phyloP scores from a whole-genome alignment of 2,888 invertebrate genomes.

The Drosophila nigricruria region DNA sequence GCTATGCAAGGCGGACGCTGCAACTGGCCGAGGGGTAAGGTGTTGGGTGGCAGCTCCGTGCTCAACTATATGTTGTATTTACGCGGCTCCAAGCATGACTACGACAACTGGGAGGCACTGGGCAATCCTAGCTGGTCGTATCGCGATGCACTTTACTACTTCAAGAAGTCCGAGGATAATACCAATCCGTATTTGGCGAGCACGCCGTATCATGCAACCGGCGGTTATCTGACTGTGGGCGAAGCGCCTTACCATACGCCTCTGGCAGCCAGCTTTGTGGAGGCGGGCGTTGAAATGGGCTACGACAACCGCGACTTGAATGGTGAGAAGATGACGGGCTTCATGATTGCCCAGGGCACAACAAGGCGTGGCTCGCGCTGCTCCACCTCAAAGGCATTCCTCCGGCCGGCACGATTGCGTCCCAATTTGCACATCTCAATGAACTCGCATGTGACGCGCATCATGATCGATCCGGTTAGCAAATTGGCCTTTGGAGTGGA shows the following conservation, averaged over 20 bases:
- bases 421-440: slow-evolving; percentile 94
- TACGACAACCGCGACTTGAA: slow-evolving; percentile 95
- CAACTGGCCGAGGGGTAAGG: slow-evolving; percentile 97
- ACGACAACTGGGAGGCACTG: slow-evolving; percentile 94
- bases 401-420: slow-evolving; percentile 92
- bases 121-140: slow-evolving; percentile 96
- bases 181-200: slow-evolving; percentile 92
- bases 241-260: slow-evolving; percentile 96
- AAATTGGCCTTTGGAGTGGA: slow-evolving; percentile 94
- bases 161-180: slow-evolving; percentile 96
- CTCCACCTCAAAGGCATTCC: slow-evolving; percentile 94
- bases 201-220: slow-evolving; percentile 92
- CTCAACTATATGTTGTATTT: slow-evolving; percentile 97
- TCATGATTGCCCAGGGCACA: slow-evolving; percentile 95
- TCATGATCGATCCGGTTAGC: slow-evolving; percentile 90
- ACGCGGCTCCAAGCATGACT: slow-evolving; percentile 95
- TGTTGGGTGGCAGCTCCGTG: slow-evolving; percentile 95
- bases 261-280: slow-evolving; percentile 91
- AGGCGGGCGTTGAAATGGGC: slow-evolving; percentile 93
- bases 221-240: slow-evolving; percentile 93
- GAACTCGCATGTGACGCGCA: slow-evolving; percentile 91
- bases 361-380: slow-evolving; percentile 92
- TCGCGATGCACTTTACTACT: slow-evolving; percentile 92
- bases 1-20: slow-evolving; percentile 94
- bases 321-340: slow-evolving; percentile 94